These are phyloP conservation scores for Coranthus polyacanthus DNA, from an alignment of 2,797 vertebrate species.

Conservation along the genomic window DNA sequence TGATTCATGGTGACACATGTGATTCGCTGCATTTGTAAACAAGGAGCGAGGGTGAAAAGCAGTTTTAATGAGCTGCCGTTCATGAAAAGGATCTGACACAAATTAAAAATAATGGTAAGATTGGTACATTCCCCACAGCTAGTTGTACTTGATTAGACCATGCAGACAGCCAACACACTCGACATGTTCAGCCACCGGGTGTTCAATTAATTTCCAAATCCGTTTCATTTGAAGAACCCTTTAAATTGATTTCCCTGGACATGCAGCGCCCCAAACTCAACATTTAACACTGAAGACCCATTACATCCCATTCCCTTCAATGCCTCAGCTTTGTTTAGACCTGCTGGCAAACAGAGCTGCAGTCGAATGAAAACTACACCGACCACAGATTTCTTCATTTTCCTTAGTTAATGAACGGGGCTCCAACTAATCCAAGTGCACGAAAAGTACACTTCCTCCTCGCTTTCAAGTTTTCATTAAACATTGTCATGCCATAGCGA, in stretches of 20 bases:
- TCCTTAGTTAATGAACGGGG: conserved; percentile 50
- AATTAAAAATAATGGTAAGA: conserved; percentile 70
- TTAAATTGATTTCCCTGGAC: conserved; percentile 77
- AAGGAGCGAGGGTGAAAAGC: conserved; percentile 27
- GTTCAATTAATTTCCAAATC: conserved; percentile 78
- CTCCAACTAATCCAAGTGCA: conserved; percentile 55
- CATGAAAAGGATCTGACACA: conserved; percentile 58
- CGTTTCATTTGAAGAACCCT: conserved; percentile 76
- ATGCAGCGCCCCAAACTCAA: conserved; percentile 61
- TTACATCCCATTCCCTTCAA: conserved; percentile 55
- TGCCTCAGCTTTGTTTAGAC: conserved; percentile 45
- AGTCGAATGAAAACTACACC: conserved; percentile 30
- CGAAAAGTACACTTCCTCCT: conserved; percentile 58
- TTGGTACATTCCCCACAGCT: conserved; percentile 60
- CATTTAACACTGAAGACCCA: conserved; percentile 64
- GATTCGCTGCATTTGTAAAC: conserved; percentile 39
- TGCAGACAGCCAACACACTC: conserved; percentile 64
- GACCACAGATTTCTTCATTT: conserved; percentile 49
- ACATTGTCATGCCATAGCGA: conserved; percentile 36
- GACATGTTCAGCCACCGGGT: conserved; percentile 64
- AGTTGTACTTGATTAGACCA: conserved; percentile 63
- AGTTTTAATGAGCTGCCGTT: conserved; percentile 57
- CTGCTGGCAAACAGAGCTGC: conserved; percentile 53
- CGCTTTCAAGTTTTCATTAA: conserved; percentile 59
- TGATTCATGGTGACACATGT: neutral